A percentile compares a stretch with the other conserved stretches of the same genome.
Conservation (phyloP, 2,113 vertebrate genomes). For the Ptilonorhynchus violaceus region DNA sequence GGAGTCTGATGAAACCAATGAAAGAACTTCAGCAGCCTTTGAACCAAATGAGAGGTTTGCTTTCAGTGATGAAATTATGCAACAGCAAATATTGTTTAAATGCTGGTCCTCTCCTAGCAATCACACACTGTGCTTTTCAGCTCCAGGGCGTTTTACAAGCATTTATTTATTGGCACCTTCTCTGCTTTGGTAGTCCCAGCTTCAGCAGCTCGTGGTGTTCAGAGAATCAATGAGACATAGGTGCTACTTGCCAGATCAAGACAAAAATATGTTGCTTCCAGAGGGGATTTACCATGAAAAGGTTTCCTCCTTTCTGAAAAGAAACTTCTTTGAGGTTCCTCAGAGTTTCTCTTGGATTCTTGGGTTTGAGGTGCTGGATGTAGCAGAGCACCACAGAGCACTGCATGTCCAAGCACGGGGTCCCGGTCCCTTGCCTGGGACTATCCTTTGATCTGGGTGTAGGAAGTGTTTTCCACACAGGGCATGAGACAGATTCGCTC, state of each 20-base stretch:
- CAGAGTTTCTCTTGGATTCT: background rate
- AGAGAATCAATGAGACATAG: background rate
- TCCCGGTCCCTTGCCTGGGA: background rate
- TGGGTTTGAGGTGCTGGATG: background rate
- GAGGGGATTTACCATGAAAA: background rate
- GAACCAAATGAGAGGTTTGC: background rate
- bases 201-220: background rate
- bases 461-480: background rate
- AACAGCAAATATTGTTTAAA: background rate
- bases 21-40: background rate
- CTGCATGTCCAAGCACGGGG: rapidly evolving
- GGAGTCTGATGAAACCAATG: background rate
- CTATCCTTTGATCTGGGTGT: background rate
- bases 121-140: background rate
- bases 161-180: background rate
- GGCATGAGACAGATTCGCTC: background rate
- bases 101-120: background rate
- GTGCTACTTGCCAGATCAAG: background rate
- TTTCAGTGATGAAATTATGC: background rate
- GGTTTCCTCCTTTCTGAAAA: background rate
- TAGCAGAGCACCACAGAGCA: background rate
- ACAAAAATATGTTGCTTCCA: background rate
- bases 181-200: background rate
- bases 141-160: background rate
- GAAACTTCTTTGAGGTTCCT: background rate